Conservation (phyloP, 2,113 vertebrate genomes). For the Sebastes fasciatus region DNA sequence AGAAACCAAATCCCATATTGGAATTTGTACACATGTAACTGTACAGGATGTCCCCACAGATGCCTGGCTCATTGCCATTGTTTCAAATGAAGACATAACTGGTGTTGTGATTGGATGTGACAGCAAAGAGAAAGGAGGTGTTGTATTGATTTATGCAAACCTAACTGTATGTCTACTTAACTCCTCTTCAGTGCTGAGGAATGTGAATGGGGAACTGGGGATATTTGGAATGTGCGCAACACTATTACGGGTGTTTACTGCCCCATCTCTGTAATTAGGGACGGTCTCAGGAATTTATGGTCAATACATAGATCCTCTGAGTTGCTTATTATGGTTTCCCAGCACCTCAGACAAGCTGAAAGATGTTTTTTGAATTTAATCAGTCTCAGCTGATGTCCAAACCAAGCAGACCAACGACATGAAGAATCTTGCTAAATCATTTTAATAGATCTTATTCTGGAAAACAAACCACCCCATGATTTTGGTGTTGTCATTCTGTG, state of each 20-base stretch:
- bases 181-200: neutral
- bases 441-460: neutral
- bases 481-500: neutral
- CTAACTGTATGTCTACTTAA: neutral
- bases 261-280: slow-evolving; percentile 35
- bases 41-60: neutral
- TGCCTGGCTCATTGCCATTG: neutral
- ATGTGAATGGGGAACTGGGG: slow-evolving; percentile 22
- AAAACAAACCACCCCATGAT: neutral
- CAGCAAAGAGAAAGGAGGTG: neutral
- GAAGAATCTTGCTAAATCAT: slow-evolving; percentile 3
- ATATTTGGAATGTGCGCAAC: neutral
- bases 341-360: neutral
- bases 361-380: slow-evolving; percentile 29
- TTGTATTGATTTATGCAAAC: neutral
- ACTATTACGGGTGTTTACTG: slow-evolving; percentile 12
- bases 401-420: slow-evolving; percentile 1
- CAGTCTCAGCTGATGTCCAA: slow-evolving; percentile 4
- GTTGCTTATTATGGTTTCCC: slow-evolving; percentile 32
- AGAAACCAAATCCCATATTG: neutral
- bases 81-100: neutral
- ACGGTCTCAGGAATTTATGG: slow-evolving; percentile 31
- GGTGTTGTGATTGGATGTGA: neutral
- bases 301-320: slow-evolving; percentile 18
- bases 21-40: neutral